These are phyloP conservation scores for Neosilurus mollespiculum DNA, from an alignment of 2,797 vertebrate genomes.

Conservation along the genomic window DNA sequence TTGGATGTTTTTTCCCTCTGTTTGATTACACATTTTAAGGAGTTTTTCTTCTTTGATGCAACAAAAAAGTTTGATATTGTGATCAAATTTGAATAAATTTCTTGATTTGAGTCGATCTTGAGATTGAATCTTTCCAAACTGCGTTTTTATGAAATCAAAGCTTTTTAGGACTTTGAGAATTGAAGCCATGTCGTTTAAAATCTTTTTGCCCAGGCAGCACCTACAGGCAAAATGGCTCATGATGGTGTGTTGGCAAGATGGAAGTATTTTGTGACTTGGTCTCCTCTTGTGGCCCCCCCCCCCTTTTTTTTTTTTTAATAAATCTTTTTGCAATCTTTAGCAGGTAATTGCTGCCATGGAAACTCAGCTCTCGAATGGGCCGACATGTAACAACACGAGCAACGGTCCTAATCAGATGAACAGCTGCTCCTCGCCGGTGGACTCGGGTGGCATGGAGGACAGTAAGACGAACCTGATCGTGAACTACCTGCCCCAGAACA, in stretches of 20 bases:
- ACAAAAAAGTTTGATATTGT: too few species aligned
- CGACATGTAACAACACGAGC: constrained; percentile 93
- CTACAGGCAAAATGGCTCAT: constrained; percentile 29
- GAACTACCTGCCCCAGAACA: constrained; percentile 99
- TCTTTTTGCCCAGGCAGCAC: constrained; percentile 6
- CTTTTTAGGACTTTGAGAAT: not conserved
- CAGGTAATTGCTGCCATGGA: constrained; percentile 99
- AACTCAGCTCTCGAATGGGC: constrained; percentile 98
- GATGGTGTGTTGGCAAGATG: not conserved
- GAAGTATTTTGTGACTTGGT: not conserved
- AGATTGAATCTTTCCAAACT: not conserved
- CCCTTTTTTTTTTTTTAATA: too few species aligned
- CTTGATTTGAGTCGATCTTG: too few species aligned
- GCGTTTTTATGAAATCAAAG: not conserved
- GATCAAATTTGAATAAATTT: too few species aligned
- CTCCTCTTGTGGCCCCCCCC: not conserved
- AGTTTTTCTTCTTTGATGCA: not conserved
- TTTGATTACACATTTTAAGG: not conserved
- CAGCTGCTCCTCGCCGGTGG: constrained; percentile 93
- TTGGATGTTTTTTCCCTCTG: not conserved
- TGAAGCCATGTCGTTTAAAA: not conserved
- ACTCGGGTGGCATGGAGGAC: constrained; percentile 92
- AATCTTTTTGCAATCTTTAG: too few species aligned
- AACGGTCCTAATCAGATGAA: constrained; percentile 89
- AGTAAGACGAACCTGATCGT: constrained; percentile 99